These are phyloP conservation scores for Drosophila phalerata DNA, from an alignment of 2,888 invertebrate species.

Conservation along the genomic window DNA sequence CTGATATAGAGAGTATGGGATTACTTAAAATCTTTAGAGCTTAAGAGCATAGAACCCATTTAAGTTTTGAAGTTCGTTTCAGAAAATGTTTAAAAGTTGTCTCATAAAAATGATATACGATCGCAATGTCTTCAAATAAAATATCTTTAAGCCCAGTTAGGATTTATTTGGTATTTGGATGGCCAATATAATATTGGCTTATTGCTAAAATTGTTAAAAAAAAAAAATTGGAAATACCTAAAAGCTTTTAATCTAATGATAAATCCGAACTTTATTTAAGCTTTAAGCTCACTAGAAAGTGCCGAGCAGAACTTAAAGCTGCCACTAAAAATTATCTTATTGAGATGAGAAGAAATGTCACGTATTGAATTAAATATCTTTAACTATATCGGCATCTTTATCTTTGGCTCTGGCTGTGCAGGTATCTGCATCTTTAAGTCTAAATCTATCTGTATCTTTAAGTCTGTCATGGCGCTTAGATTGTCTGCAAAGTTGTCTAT, in stretches of 20 bases:
- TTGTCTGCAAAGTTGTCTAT: background rate
- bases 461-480: background rate
- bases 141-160: background rate
- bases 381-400: background rate
- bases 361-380: background rate
- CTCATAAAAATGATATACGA: background rate
- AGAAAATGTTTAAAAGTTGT: background rate
- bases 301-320: background rate
- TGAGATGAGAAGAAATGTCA: background rate
- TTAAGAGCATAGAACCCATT: background rate
- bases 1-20: too few species aligned
- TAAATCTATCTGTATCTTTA: conserved; percentile 3
- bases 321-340: background rate
- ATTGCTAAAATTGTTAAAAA: background rate
- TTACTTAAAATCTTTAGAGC: too few species aligned
- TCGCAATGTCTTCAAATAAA: background rate
- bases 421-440: background rate
- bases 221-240: background rate
- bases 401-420: background rate
- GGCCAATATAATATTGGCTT: background rate
- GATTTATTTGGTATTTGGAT: background rate
- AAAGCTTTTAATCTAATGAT: background rate
- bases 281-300: background rate
- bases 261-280: background rate
- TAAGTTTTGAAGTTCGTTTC: background rate